Evolutionary conservation across 1,140 invertebrate genomes (phyloP).

Genomic region (Venturia canescens): DNA sequence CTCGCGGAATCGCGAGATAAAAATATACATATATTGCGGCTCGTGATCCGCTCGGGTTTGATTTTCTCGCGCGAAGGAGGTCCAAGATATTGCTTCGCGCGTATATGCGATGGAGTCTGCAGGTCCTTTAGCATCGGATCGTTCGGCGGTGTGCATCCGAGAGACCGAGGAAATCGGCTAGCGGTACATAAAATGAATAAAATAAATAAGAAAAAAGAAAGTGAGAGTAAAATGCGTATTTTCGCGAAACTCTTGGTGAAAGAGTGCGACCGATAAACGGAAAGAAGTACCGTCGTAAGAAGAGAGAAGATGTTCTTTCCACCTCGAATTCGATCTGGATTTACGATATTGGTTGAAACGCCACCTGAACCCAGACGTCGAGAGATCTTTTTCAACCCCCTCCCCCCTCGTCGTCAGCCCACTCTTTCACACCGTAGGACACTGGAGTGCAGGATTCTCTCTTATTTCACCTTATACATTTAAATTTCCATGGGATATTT

Average conservation of each 20-base stretch:
- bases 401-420: neutral
- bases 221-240: neutral
- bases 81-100: conserved; percentile 14
- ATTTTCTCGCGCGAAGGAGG: neutral
- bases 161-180: neutral
- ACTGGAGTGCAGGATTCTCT: neutral
- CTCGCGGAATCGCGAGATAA: conserved; percentile 20
- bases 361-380: conserved; percentile 68
- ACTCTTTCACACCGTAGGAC: neutral
- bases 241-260: neutral
- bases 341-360: conserved; percentile 74
- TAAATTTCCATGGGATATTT: neutral
- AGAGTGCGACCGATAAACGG: conserved; percentile 10
- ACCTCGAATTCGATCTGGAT: conserved; percentile 68
- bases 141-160: neutral
- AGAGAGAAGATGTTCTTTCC: conserved; percentile 58
- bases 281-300: conserved; percentile 36
- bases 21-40: neutral
- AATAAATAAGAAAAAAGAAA: neutral
- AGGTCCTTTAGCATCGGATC: too few species aligned
- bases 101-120: neutral
- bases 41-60: conserved; percentile 33
- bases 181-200: neutral
- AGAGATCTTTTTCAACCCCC: conserved; percentile 20
- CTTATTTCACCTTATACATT: neutral